These are phyloP conservation scores for Nineta flava DNA, from an alignment of 2,888 invertebrate species.

Conservation along the genomic window DNA sequence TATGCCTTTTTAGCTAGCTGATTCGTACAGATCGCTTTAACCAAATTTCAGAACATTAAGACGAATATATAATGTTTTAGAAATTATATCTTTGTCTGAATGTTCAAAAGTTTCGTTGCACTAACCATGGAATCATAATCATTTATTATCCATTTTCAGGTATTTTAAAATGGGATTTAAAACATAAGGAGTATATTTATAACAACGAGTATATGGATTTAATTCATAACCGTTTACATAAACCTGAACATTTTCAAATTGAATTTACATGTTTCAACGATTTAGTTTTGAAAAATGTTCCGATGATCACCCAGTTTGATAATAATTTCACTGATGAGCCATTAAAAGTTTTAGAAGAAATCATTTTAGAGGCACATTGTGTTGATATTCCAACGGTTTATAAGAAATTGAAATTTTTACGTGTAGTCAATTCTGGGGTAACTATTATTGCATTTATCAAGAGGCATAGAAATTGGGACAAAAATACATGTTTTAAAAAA, in stretches of 20 bases:
- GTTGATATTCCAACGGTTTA: conserved; percentile 18
- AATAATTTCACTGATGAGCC: conserved; percentile 17
- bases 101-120: too few species aligned
- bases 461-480: too few species aligned
- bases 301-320: conserved; percentile 5
- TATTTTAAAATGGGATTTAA: conserved; percentile 5
- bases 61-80: too few species aligned
- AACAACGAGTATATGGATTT: not conserved
- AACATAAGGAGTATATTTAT: not conserved
- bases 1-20: too few species aligned
- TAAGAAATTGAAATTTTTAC: conserved; percentile 15
- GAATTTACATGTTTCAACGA: not conserved
- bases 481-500: too few species aligned
- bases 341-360: conserved; percentile 15
- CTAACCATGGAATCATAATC: too few species aligned
- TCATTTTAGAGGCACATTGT: conserved; percentile 15
- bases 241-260: not conserved
- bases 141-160: too few species aligned
- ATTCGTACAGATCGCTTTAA: too few species aligned
- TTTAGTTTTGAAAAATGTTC: too few species aligned
- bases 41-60: too few species aligned
- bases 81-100: too few species aligned
- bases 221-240: not conserved
- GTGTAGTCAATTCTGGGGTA: conserved; percentile 19
- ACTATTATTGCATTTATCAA: conserved; percentile 1